A percentile compares a stretch with the other conserved stretches of the same genome.
These are phyloP conservation scores for Abrostola tripartita DNA, from an alignment of 2,888 invertebrate genomes.

Conservation along the genomic window DNA sequence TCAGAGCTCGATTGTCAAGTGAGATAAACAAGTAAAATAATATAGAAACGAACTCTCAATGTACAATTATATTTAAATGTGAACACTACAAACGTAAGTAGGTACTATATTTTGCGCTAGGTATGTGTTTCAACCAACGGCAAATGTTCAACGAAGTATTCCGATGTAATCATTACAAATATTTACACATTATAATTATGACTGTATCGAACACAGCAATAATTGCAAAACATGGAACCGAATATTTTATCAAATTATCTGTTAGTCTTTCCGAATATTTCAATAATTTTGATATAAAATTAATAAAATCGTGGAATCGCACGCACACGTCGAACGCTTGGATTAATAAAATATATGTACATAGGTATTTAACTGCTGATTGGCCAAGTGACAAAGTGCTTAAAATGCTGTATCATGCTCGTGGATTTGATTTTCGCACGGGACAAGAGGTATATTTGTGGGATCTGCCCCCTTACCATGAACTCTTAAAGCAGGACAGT, in stretches of 20 bases:
- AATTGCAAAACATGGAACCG: background rate
- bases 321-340: background rate
- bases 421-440: too few relatives aligned
- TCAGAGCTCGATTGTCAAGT: conserved; percentile 24
- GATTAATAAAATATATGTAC: background rate
- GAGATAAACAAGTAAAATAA: conserved; percentile 8
- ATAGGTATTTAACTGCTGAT: too few relatives aligned
- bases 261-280: background rate
- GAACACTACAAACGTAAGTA: too few relatives aligned
- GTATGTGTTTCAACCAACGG: too few relatives aligned
- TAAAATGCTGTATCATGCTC: too few relatives aligned
- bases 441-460: too few relatives aligned
- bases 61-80: too few relatives aligned
- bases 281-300: background rate
- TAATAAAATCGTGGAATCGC: background rate
- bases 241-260: background rate
- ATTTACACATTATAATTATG: conserved; percentile 4
- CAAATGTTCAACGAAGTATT: background rate
- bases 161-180: background rate
- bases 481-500: too few relatives aligned
- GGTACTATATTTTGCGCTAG: too few relatives aligned
- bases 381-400: too few relatives aligned
- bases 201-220: background rate
- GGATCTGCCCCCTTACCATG: too few relatives aligned
- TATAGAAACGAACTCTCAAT: conserved; percentile 8